Percentiles rank a stretch among this genome's conserved stretches.
These are phyloP conservation scores for Miltochrista miniata DNA, from an alignment of 2,888 invertebrate genomes.

Conservation along the genomic window DNA sequence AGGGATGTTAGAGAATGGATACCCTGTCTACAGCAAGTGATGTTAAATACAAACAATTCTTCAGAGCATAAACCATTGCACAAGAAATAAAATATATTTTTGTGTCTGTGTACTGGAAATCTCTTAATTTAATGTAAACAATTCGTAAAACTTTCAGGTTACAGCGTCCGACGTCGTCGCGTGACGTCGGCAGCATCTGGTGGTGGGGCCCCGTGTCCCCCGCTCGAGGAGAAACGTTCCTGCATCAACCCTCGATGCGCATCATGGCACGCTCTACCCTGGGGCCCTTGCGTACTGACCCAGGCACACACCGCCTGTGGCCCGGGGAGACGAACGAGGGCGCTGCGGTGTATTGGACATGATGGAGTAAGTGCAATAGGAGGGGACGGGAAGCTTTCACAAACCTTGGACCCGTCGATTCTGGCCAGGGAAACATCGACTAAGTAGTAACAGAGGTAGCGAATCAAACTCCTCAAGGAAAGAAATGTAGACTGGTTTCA, in stretches of 20 bases:
- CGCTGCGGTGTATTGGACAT: constrained; percentile 82
- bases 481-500: no score
- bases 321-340: constrained; percentile 82
- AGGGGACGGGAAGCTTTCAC: no score
- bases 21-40: no score
- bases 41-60: no score
- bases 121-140: not conserved
- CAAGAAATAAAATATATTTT: no score
- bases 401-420: no score
- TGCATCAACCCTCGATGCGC: constrained; percentile 81
- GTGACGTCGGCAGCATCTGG: constrained; percentile 78
- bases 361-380: constrained; percentile 63
- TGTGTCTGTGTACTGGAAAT: no score
- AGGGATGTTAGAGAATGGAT: no score
- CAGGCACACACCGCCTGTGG: constrained; percentile 81
- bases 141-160: constrained; percentile 50
- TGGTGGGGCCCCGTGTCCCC: constrained; percentile 77
- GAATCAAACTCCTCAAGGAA: no score
- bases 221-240: constrained; percentile 81
- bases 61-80: no score
- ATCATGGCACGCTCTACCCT: constrained; percentile 78
- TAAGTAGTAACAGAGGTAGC: no score
- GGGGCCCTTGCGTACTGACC: constrained; percentile 78
- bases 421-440: no score
- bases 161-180: constrained; percentile 73